Evolutionary conservation across 2,797 vertebrate species (phyloP), one percentile per base, ranked within the genome.

Genomic region (Apogon talboti): DNA sequence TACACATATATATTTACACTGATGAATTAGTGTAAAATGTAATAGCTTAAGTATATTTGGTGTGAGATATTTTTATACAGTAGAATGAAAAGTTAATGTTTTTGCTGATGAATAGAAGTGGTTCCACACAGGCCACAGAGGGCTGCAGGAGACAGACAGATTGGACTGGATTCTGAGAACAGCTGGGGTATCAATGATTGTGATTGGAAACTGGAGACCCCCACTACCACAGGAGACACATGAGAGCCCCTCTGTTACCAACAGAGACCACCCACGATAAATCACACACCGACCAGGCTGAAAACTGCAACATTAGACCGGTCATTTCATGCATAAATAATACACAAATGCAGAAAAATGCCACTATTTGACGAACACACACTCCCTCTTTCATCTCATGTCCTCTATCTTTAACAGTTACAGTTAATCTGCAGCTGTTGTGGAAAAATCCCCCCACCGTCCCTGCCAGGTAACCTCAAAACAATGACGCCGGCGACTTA

Each of bases 201-300:
- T 65, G 43, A 83, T 46, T 11, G 72, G 74, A 82, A 87, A 88
- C 37, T 37, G 42, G 78, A 86, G 57, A 64, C 58, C 55, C 54
- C 70, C 50, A 43, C 19, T 62, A 44, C 44, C 62, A 40, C 5
- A n/a, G 11, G 37, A 18, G 77, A 66, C 49, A 86, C 69, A 37
- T 33, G 71, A 90, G 78, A 86, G 48, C 71, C 82, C 73, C 68
- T 45, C 24, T 44, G 68, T 5, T 67, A 7, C 56, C 42, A 37
- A 10, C 43, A 7, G 11, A 70, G 52, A 73, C 50, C 71, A 49
- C 41, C 15, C 74, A 50, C 4, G 15, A 24, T 28, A n/a, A 49
- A 43, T 28, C 11, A 38, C 53, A n/a, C 21, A n/a, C 66, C 46
- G 9, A 50, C 11, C 33, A 57, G 11, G 15, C 38, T 11, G 10